Evolutionary conservation across 2,797 vertebrate species (phyloP).

Genomic region (Neosilurus hyrtlii): DNA sequence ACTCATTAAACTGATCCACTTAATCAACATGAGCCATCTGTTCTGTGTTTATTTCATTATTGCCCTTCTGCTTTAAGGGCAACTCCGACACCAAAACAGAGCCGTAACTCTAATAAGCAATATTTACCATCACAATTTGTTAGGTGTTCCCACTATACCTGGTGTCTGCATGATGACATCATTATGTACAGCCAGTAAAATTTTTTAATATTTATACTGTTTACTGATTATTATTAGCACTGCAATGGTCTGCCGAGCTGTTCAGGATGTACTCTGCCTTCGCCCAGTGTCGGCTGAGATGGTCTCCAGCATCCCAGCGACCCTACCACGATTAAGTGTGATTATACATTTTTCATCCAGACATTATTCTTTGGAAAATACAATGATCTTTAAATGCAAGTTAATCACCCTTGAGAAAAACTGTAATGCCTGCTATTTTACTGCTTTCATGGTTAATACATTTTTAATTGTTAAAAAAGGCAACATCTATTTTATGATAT

Average conservation of each 20-base stretch:
- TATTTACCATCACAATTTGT: not conserved
- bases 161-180: not conserved
- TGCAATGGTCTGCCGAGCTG: too few species aligned
- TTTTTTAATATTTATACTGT: not conserved
- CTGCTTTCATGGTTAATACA: not conserved
- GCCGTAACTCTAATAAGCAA: not conserved
- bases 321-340: too few species aligned
- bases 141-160: not conserved
- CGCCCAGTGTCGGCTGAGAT: too few species aligned
- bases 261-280: too few species aligned
- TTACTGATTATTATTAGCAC: not conserved
- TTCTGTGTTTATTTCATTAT: not conserved
- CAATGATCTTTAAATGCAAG: not conserved
- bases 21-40: not conserved
- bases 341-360: too few species aligned
- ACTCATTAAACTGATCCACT: not conserved
- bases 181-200: not conserved
- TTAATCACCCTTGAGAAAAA: not conserved
- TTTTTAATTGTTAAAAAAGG: not conserved
- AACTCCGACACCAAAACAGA: not conserved
- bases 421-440: not conserved
- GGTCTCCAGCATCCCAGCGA: too few species aligned
- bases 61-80: conserved; percentile 5
- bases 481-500: not conserved
- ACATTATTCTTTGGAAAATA: not conserved